Percentiles rank a stretch among this genome's conserved stretches.
These are phyloP conservation scores for Spondyliosoma cantharus DNA, from an alignment of 2,797 vertebrate species.

Conservation along the genomic window DNA sequence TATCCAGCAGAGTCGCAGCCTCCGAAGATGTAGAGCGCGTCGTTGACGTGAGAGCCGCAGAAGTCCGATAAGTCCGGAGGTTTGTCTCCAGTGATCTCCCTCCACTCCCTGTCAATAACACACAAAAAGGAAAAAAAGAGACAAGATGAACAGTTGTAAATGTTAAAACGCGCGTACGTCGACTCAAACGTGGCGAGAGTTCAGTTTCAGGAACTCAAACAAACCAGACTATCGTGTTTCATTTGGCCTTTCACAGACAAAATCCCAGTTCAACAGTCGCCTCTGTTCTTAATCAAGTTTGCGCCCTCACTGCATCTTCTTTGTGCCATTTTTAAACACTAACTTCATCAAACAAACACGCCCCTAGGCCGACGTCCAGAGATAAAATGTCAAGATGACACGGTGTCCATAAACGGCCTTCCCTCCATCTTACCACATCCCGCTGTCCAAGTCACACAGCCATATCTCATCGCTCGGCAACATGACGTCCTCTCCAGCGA, in stretches of 20 bases:
- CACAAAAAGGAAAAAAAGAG: background rate
- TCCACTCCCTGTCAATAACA: conserved; percentile 84
- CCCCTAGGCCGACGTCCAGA: background rate
- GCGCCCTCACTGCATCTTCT: background rate
- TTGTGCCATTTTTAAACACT: background rate
- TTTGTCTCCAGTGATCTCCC: conserved; percentile 88
- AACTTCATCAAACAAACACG: background rate
- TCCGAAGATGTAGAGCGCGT: conserved; percentile 91
- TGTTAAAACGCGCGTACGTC: background rate
- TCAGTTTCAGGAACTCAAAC: background rate
- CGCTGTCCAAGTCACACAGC: conserved; percentile 92
- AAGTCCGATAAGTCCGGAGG: conserved; percentile 89
- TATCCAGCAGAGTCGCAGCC: conserved; percentile 89
- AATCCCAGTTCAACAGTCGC: background rate
- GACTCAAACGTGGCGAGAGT: background rate
- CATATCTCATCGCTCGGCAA: conserved; percentile 94
- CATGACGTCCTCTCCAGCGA: conserved; percentile 88
- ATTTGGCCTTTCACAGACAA: background rate
- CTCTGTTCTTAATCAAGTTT: background rate
- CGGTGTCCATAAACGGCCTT: background rate
- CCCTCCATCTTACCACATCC: conserved; percentile 86
- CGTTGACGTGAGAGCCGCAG: conserved; percentile 88
- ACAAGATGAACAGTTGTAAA: background rate
- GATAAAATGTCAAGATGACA: conserved; percentile 39
- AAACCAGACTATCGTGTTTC: background rate